Evolutionary conservation across 2,888 invertebrate species (phyloP), one percentile per base, ranked within the genome.

Genomic region (Caenorhabditis angaria): DNA sequence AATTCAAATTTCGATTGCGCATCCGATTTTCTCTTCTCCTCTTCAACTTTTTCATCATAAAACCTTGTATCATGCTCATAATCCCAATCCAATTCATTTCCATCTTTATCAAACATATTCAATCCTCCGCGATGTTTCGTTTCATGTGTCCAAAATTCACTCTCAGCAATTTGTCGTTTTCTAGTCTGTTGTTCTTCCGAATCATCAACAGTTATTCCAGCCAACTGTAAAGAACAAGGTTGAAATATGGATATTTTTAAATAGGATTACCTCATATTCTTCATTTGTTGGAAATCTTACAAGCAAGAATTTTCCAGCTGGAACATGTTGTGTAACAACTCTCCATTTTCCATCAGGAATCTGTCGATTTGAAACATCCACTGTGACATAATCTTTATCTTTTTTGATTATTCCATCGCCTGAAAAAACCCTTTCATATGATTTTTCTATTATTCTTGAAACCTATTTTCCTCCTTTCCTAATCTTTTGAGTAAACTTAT

Each of bases 41-140:
- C 53, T 25, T 78, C 65, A 24, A 75, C 63, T 5, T 67, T 61
- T 20, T 67, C 68, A 8, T 72, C 67, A 29, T 71, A 77, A 47
- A 75, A 77, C 20, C 86, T 76, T 8, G 85, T 85, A 69, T 86
- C 86, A 54, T 86, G 86, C 55, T 85, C 84, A 62, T 82, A 86
- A 61, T 85, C 83, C 85, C 85, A 85, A 14, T 82, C 82, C 28
- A 85, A 67, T 65, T 86, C 86, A 14, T 81, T 76, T 58, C 86
- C 86, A 18, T 83, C 67, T 20, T 79, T 70, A 60, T 85, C 80
- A 61, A 84, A 85, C 18, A 86, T 65, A 70, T 85, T 84, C 65
- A 86, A 62, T 10, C 86, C 86, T 10, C 83, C 80, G 28, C 82
- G 78, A 14, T 78, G 62, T n/a, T 70, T 71, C 14, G 76, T 60